Conservation (phyloP, 2,113 vertebrate species). For the Cygnus buccinator region DNA sequence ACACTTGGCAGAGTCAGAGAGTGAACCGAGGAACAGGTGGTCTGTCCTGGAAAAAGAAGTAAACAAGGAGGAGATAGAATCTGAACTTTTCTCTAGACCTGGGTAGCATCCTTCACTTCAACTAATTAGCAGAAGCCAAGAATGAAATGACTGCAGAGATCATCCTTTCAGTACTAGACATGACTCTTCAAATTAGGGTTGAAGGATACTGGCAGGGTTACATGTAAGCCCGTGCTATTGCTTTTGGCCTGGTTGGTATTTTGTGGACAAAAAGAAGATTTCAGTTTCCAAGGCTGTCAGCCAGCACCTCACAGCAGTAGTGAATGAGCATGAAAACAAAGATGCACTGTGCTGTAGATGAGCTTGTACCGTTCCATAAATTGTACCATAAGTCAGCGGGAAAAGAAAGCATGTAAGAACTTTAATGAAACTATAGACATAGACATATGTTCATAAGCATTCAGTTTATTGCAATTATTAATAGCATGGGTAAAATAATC, state of each 20-base stretch:
- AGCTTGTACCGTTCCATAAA: background rate
- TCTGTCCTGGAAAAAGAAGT: background rate
- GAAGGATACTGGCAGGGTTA: background rate
- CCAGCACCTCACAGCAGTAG: background rate
- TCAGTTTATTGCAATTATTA: background rate
- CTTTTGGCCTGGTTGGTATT: background rate
- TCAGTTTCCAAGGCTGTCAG: conserved; percentile 13
- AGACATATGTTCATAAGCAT: background rate
- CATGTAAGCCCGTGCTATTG: background rate
- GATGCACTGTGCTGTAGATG: background rate
- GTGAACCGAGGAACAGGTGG: background rate
- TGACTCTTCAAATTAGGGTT: background rate
- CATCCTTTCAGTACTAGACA: background rate
- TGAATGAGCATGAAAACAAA: conserved; percentile 21
- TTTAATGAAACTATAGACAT: background rate
- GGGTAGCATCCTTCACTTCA: background rate
- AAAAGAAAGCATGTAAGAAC: background rate
- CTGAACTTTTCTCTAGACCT: background rate
- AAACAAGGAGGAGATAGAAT: background rate
- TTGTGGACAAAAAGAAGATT: conserved; percentile 5
- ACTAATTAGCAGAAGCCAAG: background rate
- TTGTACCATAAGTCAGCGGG: background rate
- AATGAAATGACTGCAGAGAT: background rate
- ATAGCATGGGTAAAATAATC: background rate
- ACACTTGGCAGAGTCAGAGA: background rate